Evolutionary conservation across 1,140 invertebrate species (phyloP), one percentile per base, ranked within the genome.

Genomic region (Ceratoteleas bidentatus): DNA sequence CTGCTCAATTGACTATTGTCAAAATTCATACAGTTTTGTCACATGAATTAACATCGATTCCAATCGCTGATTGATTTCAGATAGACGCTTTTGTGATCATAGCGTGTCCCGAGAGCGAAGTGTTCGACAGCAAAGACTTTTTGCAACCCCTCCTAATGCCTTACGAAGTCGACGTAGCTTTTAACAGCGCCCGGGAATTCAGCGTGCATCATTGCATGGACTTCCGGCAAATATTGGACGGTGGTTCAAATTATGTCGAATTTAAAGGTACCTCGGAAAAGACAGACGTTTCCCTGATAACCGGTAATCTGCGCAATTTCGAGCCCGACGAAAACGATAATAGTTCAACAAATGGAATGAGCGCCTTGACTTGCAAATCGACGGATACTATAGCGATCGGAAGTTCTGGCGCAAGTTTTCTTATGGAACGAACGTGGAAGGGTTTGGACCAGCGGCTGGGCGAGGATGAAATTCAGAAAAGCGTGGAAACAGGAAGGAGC

Each of bases 41-140:
- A n/a, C n/a, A n/a, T n/a, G n/a, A n/a, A n/a, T n/a, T n/a, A n/a
- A n/a, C n/a, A n/a, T n/a, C n/a, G n/a, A n/a, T n/a, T n/a, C n/a
- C n/a, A n/a, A n/a, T n/a, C n/a, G n/a, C n/a, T 36, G 10, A 54
- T 52, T 52, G 11, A 80, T 93, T 94, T 62, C 91, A 96, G 93
- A 95, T 98, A 57, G 97, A 99, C 88, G 93, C 96, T 52, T 99
- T 97, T 92, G 95, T 99, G 3, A 92, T 97, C 56, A 95, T 99
- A 79, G 94, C 96, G 0, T 99, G 98, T 90, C 94, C 97, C 11
- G 97, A 98, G 90, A 97, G 96, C 89, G 94, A 95, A 73, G 91
- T 98, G 50, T 95, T 97, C 80, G 95, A 96, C 86, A 95, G 94
- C 49, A 94, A 95, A 85, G 97, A 98, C 40, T 98, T 97, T 88